Evolutionary conservation across 2,113 vertebrate genomes (phyloP).

Genomic region (Cariama cristata): DNA sequence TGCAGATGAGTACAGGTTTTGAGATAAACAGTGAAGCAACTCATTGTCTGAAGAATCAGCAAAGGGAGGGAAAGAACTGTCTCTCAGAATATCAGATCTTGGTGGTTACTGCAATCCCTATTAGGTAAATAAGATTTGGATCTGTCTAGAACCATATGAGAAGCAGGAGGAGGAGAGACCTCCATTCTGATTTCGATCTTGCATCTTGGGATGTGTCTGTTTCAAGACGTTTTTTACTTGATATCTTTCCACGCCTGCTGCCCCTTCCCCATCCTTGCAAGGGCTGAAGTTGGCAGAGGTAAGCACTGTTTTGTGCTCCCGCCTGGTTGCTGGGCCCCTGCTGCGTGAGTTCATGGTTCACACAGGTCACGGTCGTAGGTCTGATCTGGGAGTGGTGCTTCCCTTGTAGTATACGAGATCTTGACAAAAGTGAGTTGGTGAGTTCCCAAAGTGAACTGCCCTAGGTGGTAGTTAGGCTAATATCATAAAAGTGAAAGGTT

Average conservation of each 20-base stretch:
- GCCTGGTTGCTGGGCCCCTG: neutral
- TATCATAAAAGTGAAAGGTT: neutral
- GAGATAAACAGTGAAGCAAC: slow-evolving; percentile 36
- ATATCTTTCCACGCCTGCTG: neutral
- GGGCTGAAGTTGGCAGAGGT: neutral
- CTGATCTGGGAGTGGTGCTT: neutral
- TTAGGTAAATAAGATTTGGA: slow-evolving; percentile 27
- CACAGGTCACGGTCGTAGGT: neutral
- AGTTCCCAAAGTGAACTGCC: slow-evolving; percentile 3
- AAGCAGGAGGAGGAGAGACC: neutral
- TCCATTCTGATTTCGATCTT: slow-evolving; percentile 40
- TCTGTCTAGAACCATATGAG: neutral
- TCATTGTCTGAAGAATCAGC: slow-evolving; percentile 22
- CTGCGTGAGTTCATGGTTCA: neutral
- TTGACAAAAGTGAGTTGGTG: neutral
- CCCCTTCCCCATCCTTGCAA: neutral
- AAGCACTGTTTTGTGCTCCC: neutral
- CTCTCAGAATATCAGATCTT: slow-evolving; percentile 30
- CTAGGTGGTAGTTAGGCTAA: neutral
- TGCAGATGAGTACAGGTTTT: slow-evolving; percentile 2
- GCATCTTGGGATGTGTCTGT: neutral
- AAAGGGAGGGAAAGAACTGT: slow-evolving; percentile 25
- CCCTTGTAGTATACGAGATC: neutral
- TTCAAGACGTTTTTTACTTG: slow-evolving; percentile 29
- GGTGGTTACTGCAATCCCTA: slow-evolving; percentile 30